Conservation (phyloP, 2,113 vertebrate species). For the Istiophorus platypterus region DNA sequence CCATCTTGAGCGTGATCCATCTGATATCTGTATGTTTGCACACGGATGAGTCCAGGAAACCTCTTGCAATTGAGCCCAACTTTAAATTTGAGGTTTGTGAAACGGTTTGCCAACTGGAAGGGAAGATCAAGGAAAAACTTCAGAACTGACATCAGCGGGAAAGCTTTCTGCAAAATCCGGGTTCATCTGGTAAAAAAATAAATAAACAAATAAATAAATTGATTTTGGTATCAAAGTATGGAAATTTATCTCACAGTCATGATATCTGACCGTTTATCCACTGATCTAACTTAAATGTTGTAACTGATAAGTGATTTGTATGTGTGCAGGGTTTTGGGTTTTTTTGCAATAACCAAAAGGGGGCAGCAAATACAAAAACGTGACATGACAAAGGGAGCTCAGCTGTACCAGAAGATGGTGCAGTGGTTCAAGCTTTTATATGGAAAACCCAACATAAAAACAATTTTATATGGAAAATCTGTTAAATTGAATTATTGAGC, state of each 20-base stretch:
- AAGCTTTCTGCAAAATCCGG: background rate
- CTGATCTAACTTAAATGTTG: background rate
- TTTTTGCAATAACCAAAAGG: slow-evolving; percentile 38
- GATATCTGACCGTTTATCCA: background rate
- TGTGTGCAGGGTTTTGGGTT: slow-evolving; percentile 21
- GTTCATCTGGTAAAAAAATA: background rate
- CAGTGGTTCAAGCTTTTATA: slow-evolving; percentile 6
- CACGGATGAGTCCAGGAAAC: background rate
- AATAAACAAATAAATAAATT: background rate
- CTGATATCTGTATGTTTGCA: slow-evolving; percentile 40
- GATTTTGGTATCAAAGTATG: background rate
- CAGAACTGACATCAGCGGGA: background rate
- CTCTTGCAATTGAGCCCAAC: background rate
- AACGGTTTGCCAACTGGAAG: slow-evolving; percentile 33
- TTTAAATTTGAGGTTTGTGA: background rate
- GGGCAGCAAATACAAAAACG: slow-evolving; percentile 45
- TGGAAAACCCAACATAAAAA: background rate
- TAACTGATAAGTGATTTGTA: background rate
- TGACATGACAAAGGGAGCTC: background rate
- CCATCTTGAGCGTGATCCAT: slow-evolving; percentile 50
- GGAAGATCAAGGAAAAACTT: background rate
- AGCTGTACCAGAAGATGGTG: slow-evolving; percentile 45
- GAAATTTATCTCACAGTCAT: background rate
- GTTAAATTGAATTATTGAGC: background rate
- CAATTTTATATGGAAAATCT: background rate